Evolutionary conservation across 2,113 vertebrate genomes (phyloP).

Genomic region (Nannobrachium achirus): DNA sequence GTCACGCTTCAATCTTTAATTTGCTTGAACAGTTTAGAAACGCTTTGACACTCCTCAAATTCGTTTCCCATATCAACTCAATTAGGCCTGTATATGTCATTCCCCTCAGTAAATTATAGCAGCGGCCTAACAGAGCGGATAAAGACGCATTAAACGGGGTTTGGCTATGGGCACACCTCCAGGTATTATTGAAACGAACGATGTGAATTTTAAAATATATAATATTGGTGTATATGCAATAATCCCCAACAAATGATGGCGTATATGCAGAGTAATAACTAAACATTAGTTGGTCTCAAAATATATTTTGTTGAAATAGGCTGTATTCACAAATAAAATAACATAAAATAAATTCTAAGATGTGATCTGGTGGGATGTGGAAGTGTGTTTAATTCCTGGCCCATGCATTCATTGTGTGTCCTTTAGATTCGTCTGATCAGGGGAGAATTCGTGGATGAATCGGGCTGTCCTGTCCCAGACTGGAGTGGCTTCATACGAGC

Average conservation of each 20-base stretch:
- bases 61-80: constrained; percentile 92
- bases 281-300: no score
- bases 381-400: no score
- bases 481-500: constrained; percentile 97
- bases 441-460: constrained; percentile 94
- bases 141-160: constrained; percentile 72
- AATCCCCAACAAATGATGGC: no score
- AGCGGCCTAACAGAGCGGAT: constrained; percentile 70
- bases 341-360: no score
- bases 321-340: no score
- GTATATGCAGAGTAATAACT: neutral
- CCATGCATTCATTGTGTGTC: constrained; percentile 15
- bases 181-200: constrained; percentile 24
- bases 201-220: neutral
- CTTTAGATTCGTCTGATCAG: constrained; percentile 89
- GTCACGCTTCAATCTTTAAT: constrained; percentile 90
- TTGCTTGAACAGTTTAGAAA: constrained; percentile 92
- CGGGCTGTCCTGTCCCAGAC: constrained; percentile 87
- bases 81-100: constrained; percentile 72
- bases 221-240: neutral
- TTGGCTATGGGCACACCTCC: constrained; percentile 33
- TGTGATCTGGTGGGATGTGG: no score
- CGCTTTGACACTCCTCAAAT: constrained; percentile 88
- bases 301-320: no score
- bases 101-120: constrained; percentile 73